Base-by-base conservation (phyloP, 2,888 invertebrate species). In the Tetheella fluctuosa region DNA sequence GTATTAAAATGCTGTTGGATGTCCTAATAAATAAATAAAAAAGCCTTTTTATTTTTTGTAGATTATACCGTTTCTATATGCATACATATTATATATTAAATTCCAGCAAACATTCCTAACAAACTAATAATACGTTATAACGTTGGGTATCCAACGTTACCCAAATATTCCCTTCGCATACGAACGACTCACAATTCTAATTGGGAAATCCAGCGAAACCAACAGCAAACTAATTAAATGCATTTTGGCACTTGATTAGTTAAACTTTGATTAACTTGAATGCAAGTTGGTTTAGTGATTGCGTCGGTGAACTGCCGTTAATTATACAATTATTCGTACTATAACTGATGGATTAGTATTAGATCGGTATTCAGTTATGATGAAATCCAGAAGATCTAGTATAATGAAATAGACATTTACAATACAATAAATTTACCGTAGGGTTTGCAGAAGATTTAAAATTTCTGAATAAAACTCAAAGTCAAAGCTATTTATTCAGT, bases 261-360 rank as follows among this genome's bases (percentile, higher is more conserved):
- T 57, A 64, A 69, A 65, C 63, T 71, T 64, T 61, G 64, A 68
- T 69, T 62, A 62, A 60, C 60, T 65, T 64, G 52, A 61, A 59
- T 62, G 60, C 61, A 64, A 64, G 63, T 66, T 66, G 30, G 59
- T 53, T 61, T 54, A 12, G 28, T 39, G 30, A 62, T 58, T 25
- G 28, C 57, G 56, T 48, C 52, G 23, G 53, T 48, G 15, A 42
- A 30, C 59, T 12, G 59, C 55, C 6, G 63, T 62, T 70, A 68
- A 70, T 71, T 64, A 62, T 61, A 65, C 59, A 62, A 15, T 39
- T n/a, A n/a, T n/a, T n/a, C n/a, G n/a, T n/a, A n/a, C n/a, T n/a
- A n/a, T n/a, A n/a, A n/a, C n/a, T n/a, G n/a, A n/a, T n/a, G n/a
- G n/a, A n/a, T 12, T 10, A 34, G 12, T 58, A 58, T 28, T 28